phyloP scores from a whole-genome alignment of 2,888 invertebrate species.

The Stenolophus ochropezus region DNA sequence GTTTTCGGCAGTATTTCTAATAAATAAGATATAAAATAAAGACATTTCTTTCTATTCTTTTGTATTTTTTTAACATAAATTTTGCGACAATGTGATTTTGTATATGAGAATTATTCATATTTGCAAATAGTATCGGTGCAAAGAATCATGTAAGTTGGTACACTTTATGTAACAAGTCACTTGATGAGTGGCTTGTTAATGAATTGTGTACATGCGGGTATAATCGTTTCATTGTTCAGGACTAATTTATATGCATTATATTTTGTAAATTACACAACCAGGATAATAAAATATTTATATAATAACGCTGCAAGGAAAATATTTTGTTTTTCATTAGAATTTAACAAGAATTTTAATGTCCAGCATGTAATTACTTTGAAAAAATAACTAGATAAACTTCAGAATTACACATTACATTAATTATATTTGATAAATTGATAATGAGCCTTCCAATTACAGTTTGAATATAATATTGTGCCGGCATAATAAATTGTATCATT shows the following conservation, averaged over 20 bases:
- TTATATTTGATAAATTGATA: background rate
- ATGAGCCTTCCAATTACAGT: background rate
- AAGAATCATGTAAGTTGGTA: background rate
- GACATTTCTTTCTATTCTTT: no score
- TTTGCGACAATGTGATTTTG: no score
- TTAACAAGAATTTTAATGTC: background rate
- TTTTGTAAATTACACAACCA: background rate
- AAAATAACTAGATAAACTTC: background rate
- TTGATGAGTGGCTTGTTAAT: constrained; percentile 13
- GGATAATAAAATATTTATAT: constrained; percentile 15
- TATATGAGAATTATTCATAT: background rate
- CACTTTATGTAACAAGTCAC: background rate
- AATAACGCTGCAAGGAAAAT: background rate
- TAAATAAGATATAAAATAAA: no score
- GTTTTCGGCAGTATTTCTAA: no score
- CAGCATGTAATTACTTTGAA: background rate
- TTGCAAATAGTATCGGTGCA: background rate
- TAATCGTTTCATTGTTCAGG: constrained; percentile 20
- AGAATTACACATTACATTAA: background rate
- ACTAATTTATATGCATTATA: constrained; percentile 15
- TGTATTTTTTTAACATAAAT: no score
- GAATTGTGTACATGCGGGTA: constrained; percentile 16
- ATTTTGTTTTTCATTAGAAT: background rate
- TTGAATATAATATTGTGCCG: background rate
- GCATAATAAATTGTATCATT: background rate